Evolutionary conservation across 2,888 invertebrate species (phyloP), one percentile per base, ranked within the genome.

Genomic region (Drosophila anomalipes): DNA sequence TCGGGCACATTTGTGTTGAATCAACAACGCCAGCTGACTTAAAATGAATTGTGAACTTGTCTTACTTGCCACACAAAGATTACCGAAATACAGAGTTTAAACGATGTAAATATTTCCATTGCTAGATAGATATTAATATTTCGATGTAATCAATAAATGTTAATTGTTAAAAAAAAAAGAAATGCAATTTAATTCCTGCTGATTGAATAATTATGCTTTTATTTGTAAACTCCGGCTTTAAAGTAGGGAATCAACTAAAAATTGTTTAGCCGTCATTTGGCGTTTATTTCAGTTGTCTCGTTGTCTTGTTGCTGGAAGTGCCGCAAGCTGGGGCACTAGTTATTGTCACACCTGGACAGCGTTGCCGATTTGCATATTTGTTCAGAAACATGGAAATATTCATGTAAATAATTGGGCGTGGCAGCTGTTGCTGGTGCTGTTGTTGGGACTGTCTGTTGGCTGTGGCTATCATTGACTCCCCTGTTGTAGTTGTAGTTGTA

Each of bases 341-440:
- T 57, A 62, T 77, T 81, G 82, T 81, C 77, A 73, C 81, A 81
- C 79, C 79, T 78, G 81, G 69, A 69, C 79, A 57, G 52, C 63
- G 16, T 35, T 56, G 68, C 19, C 68, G 64, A 80, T 82, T 73
- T 71, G 71, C 80, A 80, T 80, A 78, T 72, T 81, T 60, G 52
- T 54, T 51, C 65, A 68, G 69, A 62, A 67, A 77, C 70, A 73
- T 81, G 73, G 53, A 77, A 71, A 78, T 77, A 72, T 78, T 60
- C 82, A 81, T 82, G 82, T 63, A 77, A 80, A 82, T 74, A 72
- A 74, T 71, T 65, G 81, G 83, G 83, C 77, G 77, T 74, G 77
- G 81, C 80, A 61, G 67, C 35, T 37, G 64, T 37, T 54, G 62
- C 35, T 37, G 64, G 26, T 54, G 62, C 16, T 16, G 28, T 28